Evolutionary conservation across 2,113 vertebrate species (phyloP), one percentile per base, ranked within the genome.

Genomic region (Ivindomyrus marchei): DNA sequence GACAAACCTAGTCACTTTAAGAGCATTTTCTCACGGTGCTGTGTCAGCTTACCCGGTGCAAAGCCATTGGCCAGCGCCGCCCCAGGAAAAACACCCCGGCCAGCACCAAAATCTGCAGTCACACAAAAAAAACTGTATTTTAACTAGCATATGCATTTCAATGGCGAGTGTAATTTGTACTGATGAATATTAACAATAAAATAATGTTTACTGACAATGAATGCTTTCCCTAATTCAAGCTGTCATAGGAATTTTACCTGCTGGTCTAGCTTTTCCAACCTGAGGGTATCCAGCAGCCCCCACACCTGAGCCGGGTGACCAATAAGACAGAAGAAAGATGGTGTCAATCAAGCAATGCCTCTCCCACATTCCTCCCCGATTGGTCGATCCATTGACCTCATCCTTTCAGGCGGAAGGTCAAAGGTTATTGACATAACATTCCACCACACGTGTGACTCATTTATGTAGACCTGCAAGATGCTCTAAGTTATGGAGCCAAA

Each of bases 251-350:
- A 19, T 45, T 19, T 42, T 94, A 50, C 93, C 94, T 56, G 92
- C 93, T 24, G 74, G 70, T 83, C 88, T 84, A 10, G 49, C 17
- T 83, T 89, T 89, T 11, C 93, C 93, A 42, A 92, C 93, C 50
- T 93, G 46, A 46, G 90, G 91, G 89, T 94, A 95, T 0, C 87
- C 90, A 52, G 94, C 94, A 66, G 94, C 93, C 70, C 93, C 94
- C 88, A 94, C 53, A 92, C 91, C 94, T 94, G 91, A 56, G 49
- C 70, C 77, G 27, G 39, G 31, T 50, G 45, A 27, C 84, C 84
- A 50, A 50, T 27, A 27, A 49, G 10, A 31, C 24, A 13, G 45
- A 42, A 13, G 21, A 50, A 45, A 49, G 19, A 85, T 13, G 7
- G 42, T 85, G 46, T 49, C 45, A 49, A 46, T 80, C 74, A 77